Base-by-base conservation (phyloP, 2,797 vertebrate genomes). In the Amblyopsis hoosieri region DNA sequence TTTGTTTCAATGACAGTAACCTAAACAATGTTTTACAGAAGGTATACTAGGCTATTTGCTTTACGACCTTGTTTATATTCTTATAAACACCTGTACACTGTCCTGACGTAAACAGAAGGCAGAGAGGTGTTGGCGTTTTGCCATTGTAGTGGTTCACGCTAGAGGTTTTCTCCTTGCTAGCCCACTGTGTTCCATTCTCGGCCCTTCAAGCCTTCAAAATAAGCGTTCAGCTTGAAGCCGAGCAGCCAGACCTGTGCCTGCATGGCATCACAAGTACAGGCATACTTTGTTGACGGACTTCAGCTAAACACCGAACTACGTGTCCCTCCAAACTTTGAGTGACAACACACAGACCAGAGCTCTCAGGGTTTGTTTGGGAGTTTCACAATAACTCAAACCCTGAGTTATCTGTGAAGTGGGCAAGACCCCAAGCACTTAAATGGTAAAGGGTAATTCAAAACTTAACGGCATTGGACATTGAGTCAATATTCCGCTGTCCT, bases 211-310 rank as follows among this genome's bases (percentile, higher is more conserved):
- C 52, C 52, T 69, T 42, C 57, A 19, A 29, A 52, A 29, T 5
- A 55, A 42, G 15, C 55, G 50, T 52, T 42, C 33, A 23, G 12
- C 19, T 42, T 48, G 42, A 29, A 51, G 8, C 53, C 49, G 23
- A 58, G 47, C 29, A 55, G 14, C 1, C 45, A 9, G 2, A 48
- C 19, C 53, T 62, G n/a, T 68, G 52, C 5, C 23, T 29, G 23
- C 23, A 29, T 29, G 23, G 23, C 23, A 42, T 19, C 29, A 70
- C 13, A 33, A 58, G 33, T 60, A 33, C 52, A 71, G 50, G n/a
- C 58, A 33, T 10, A 12, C 15, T 12, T 11, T 13, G 17, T n/a
- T 11, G 59, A 59, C 52, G 49, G 12, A 6, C 12, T 60, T 59
- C 48, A 37, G 50, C 59, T 62, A 29, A 66, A 48, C 12, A 54